A percentile compares a stretch with the other conserved stretches of the same genome.
These are phyloP conservation scores for Typhlichthys eigenmanni DNA, from an alignment of 2,797 vertebrate species.

Conservation along the genomic window DNA sequence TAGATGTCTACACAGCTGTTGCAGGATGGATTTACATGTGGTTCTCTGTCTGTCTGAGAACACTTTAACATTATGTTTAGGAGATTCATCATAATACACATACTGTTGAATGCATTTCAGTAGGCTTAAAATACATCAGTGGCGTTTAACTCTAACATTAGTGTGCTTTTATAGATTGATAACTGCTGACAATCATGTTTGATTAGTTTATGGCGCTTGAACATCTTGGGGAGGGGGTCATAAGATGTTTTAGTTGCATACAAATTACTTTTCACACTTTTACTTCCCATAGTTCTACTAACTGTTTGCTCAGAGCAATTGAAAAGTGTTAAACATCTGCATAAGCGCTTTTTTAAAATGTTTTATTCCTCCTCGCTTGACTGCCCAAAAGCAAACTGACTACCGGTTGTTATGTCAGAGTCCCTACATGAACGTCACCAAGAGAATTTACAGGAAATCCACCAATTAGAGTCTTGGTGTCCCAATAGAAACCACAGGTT, in stretches of 20 bases:
- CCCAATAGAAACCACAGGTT: slow-evolving; percentile 73
- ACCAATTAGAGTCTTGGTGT: slow-evolving; percentile 66
- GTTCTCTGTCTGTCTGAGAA: slow-evolving; percentile 12
- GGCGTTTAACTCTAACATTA: too few relatives aligned
- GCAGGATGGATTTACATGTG: too few relatives aligned
- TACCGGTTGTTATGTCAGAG: slow-evolving; percentile 78
- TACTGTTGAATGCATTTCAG: slow-evolving; percentile 1
- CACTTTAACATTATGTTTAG: slow-evolving; percentile 17
- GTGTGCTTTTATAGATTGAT: too few relatives aligned
- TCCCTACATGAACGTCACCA: slow-evolving; percentile 68
- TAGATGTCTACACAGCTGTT: too few relatives aligned
- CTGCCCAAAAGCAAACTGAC: slow-evolving; percentile 74
- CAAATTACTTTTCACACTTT: slow-evolving; percentile 48
- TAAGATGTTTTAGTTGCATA: slow-evolving; percentile 38
- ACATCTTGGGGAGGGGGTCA: slow-evolving; percentile 53
- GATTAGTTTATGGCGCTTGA: slow-evolving; percentile 24
- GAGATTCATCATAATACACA: slow-evolving; percentile 9
- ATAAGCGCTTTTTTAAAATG: slow-evolving; percentile 56
- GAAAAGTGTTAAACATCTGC: slow-evolving; percentile 66
- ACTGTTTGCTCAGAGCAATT: slow-evolving; percentile 66
- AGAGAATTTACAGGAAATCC: slow-evolving; percentile 78
- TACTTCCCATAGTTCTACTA: slow-evolving; percentile 44
- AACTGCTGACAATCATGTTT: background rate
- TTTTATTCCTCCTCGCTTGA: slow-evolving; percentile 68
- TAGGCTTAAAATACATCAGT: too few relatives aligned